These are phyloP conservation scores for Hyaena hyaena DNA, from an alignment of 2,113 vertebrate genomes.

Conservation along the genomic window DNA sequence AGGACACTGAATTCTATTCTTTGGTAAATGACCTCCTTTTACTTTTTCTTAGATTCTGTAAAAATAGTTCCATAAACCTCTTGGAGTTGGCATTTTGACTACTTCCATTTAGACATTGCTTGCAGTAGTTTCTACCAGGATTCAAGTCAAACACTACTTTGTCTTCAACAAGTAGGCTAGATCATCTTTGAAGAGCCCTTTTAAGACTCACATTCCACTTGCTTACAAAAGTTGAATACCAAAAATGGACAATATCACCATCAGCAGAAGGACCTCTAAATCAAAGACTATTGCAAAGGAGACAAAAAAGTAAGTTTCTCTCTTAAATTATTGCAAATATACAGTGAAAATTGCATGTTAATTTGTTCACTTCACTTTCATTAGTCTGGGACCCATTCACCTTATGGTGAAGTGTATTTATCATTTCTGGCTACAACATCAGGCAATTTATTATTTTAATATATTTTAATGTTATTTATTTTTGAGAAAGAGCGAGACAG, in stretches of 20 bases:
- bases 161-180: neutral
- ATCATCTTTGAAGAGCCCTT: neutral
- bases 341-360: neutral
- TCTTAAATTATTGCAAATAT: neutral
- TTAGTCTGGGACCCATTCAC: neutral
- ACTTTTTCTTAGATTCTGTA: neutral
- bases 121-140: neutral
- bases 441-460: neutral
- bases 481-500: no score
- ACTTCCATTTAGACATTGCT: neutral
- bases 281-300: neutral
- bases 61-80: neutral
- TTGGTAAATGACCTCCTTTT: neutral
- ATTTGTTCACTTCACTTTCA: neutral
- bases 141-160: neutral
- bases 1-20: neutral
- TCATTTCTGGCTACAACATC: neutral
- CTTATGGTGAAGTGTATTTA: neutral
- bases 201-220: accelerated
- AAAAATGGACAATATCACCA: neutral
- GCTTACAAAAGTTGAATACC: neutral
- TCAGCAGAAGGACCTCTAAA: neutral
- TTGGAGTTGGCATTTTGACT: neutral
- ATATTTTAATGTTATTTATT: no score
- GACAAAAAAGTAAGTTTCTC: neutral